Evolutionary conservation across 2,888 invertebrate genomes (phyloP).

Genomic region (Chalcosyrphus nemorum): DNA sequence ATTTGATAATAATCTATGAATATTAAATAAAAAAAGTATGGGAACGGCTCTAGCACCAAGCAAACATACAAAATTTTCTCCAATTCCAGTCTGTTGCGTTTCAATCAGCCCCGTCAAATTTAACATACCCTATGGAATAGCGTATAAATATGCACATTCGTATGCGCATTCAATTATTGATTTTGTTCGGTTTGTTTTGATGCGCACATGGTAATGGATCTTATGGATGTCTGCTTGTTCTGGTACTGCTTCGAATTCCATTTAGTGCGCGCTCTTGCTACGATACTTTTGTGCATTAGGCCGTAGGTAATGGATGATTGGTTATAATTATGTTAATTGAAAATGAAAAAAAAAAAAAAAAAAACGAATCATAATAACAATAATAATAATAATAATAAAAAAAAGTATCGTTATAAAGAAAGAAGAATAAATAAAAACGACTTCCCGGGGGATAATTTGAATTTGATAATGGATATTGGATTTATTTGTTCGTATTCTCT

Average conservation of each 20-base stretch:
- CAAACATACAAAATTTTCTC: too few relatives aligned
- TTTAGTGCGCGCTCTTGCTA: neutral
- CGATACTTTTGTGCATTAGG: constrained; percentile 10
- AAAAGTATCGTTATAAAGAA: neutral
- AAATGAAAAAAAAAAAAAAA: constrained; percentile 18
- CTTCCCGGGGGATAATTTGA: neutral
- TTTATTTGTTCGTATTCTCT: too few relatives aligned
- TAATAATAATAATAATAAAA: neutral
- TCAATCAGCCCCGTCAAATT: neutral
- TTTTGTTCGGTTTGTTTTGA: constrained; percentile 9
- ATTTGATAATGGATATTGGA: neutral
- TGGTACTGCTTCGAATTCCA: neutral
- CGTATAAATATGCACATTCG: neutral
- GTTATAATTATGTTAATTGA: constrained; percentile 31
- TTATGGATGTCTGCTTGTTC: neutral
- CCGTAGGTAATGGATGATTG: constrained; percentile 42
- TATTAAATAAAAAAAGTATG: too few relatives aligned
- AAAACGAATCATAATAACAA: neutral
- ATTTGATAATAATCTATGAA: too few relatives aligned
- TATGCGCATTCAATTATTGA: constrained; percentile 16
- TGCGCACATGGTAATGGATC: constrained; percentile 21
- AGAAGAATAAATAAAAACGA: neutral
- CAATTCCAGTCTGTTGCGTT: neutral
- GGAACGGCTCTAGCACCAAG: too few relatives aligned
- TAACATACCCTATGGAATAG: neutral